Percentiles rank a stretch among this genome's conserved stretches.
These are phyloP conservation scores for Drosophila mimetica DNA, from an alignment of 2,888 invertebrate genomes.

Conservation along the genomic window DNA sequence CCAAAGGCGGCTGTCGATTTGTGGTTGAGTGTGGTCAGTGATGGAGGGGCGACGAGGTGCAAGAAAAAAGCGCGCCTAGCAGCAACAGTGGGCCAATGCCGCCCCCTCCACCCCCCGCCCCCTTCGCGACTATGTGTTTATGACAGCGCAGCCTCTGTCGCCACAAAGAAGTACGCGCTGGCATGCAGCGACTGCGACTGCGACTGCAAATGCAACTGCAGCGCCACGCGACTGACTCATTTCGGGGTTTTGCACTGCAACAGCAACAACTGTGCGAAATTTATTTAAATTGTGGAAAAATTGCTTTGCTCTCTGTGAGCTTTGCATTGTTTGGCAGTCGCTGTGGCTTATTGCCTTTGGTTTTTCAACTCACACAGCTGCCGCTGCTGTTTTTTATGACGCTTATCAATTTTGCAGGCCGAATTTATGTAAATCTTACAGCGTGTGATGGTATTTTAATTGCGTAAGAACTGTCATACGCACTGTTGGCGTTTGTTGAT, in stretches of 20 bases:
- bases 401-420: conserved; percentile 71
- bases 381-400: conserved; percentile 44
- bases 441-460: conserved; percentile 35
- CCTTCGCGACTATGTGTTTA: conserved; percentile 20
- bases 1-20: conserved; percentile 50
- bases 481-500: conserved; percentile 12
- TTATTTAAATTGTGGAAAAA: conserved; percentile 53
- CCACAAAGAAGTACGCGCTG: conserved; percentile 49
- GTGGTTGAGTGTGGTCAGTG: conserved; percentile 70
- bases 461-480: conserved; percentile 66
- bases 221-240: conserved; percentile 70
- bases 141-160: conserved; percentile 44
- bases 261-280: conserved; percentile 23
- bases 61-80: conserved; percentile 17
- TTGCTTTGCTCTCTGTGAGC: conserved; percentile 43
- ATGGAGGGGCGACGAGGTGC: conserved; percentile 44
- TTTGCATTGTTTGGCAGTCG: conserved; percentile 31
- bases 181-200: conserved; percentile 52
- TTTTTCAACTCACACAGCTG: conserved; percentile 12
- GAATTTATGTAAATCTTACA: conserved; percentile 60
- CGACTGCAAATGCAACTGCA: conserved; percentile 16
- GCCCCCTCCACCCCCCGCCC: conserved; percentile 6
- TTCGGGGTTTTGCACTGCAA: conserved; percentile 48
- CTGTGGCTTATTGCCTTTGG: conserved; percentile 20
- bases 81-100: conserved; percentile 36